Evolutionary conservation across 2,888 invertebrate species (phyloP).

Genomic region (Amblyjoppa fuscipennis): DNA sequence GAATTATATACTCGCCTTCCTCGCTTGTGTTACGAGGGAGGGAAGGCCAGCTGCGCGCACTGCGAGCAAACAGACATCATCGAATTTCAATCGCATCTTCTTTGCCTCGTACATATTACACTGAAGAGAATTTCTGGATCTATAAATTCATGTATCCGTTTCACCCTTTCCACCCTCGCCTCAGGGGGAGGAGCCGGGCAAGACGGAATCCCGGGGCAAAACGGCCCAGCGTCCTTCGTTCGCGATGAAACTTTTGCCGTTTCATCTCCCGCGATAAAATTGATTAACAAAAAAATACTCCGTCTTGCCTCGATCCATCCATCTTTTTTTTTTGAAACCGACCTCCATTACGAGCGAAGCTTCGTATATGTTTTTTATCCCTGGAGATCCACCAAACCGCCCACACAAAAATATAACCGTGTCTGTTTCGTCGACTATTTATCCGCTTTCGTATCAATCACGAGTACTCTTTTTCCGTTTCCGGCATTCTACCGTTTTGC

Average conservation of each 20-base stretch:
- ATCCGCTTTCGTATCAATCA: conserved; percentile 22
- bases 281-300: neutral
- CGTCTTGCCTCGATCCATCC: neutral
- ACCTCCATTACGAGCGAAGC: neutral
- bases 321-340: neutral
- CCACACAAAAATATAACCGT: conserved; percentile 2
- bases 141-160: neutral
- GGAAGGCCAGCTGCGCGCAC: conserved; percentile 45
- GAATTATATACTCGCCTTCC: conserved; percentile 24
- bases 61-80: conserved; percentile 17
- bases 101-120: neutral
- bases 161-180: conserved; percentile 4
- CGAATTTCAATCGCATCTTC: conserved; percentile 7
- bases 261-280: conserved; percentile 3
- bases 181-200: neutral
- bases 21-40: conserved; percentile 30
- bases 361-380: neutral
- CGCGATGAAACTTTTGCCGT: conserved; percentile 4
- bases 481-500: conserved; percentile 20
- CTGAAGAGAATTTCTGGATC: neutral
- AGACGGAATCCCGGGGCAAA: neutral
- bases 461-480: conserved; percentile 6
- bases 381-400: neutral
- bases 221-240: neutral
- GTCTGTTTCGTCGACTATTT: conserved; percentile 2